Conservation (phyloP, 2,888 invertebrate genomes). For the Electrophaes corylata region DNA sequence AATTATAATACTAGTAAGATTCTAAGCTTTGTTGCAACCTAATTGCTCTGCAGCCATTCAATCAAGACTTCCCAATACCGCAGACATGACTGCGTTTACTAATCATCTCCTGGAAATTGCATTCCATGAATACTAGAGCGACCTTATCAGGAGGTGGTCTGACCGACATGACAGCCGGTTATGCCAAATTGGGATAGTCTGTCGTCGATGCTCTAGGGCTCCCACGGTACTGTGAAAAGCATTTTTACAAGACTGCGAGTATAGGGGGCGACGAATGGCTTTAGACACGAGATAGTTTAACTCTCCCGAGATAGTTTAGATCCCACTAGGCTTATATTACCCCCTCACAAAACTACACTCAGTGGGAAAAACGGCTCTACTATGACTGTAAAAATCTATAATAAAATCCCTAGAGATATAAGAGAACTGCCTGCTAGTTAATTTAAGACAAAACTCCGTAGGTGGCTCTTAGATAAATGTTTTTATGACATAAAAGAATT, state of each 20-base stretch:
- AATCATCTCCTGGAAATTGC: slow-evolving; percentile 3
- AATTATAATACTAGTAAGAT: no score
- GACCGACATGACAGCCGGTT: background rate
- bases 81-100: background rate
- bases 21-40: background rate
- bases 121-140: slow-evolving; percentile 1
- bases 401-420: no score
- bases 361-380: no score
- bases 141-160: slow-evolving; percentile 5
- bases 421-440: no score
- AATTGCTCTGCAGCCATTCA: background rate
- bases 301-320: no score
- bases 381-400: no score
- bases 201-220: background rate
- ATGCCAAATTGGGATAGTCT: slow-evolving; percentile 1
- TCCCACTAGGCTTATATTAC: no score
- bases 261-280: background rate
- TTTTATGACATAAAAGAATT: no score
- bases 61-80: background rate
- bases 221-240: background rate
- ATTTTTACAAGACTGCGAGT: background rate
- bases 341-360: no score
- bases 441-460: no score
- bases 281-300: no score
- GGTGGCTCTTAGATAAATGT: no score